These are phyloP conservation scores for Azorinus chamasolen DNA, from an alignment of 2,888 invertebrate species.

Conservation along the genomic window DNA sequence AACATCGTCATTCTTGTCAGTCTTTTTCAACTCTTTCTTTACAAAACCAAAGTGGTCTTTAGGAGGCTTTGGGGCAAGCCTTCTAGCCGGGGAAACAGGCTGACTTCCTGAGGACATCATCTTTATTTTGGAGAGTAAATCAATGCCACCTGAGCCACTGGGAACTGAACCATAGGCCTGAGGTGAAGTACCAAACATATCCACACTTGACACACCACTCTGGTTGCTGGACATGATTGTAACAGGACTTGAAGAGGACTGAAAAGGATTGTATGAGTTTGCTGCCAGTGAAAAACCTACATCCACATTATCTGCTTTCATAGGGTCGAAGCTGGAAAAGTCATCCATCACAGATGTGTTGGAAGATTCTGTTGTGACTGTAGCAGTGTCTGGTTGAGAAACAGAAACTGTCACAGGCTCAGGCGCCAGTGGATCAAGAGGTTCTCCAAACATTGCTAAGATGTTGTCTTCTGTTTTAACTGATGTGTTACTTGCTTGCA, in stretches of 20 bases:
- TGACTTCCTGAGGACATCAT: slow-evolving; percentile 41
- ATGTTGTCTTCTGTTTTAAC: too few species aligned
- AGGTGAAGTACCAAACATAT: slow-evolving; percentile 15
- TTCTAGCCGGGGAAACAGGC: slow-evolving; percentile 58
- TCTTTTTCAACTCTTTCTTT: slow-evolving; percentile 47
- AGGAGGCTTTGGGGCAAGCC: slow-evolving; percentile 23
- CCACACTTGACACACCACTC: neutral
- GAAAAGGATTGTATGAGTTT: slow-evolving; percentile 14
- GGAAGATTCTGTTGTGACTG: too few species aligned
- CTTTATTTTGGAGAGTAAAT: slow-evolving; percentile 50
- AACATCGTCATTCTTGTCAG: neutral
- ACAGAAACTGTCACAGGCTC: neutral
- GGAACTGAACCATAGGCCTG: slow-evolving; percentile 35
- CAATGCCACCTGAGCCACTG: slow-evolving; percentile 45
- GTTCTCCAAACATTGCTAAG: neutral
- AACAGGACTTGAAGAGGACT: slow-evolving; percentile 13
- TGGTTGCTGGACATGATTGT: too few species aligned
- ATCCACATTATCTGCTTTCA: slow-evolving; percentile 33
- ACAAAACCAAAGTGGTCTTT: slow-evolving; percentile 62
- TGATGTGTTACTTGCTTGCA: too few species aligned
- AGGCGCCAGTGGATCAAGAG: slow-evolving; percentile 18
- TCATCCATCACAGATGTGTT: slow-evolving; percentile 48
- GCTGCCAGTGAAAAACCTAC: neutral
- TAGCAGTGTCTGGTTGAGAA: too few species aligned
- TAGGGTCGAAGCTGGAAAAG: slow-evolving; percentile 60